Evolutionary conservation across 1,140 invertebrate species (phyloP).

Genomic region (Lysiphlebus fabarum): DNA sequence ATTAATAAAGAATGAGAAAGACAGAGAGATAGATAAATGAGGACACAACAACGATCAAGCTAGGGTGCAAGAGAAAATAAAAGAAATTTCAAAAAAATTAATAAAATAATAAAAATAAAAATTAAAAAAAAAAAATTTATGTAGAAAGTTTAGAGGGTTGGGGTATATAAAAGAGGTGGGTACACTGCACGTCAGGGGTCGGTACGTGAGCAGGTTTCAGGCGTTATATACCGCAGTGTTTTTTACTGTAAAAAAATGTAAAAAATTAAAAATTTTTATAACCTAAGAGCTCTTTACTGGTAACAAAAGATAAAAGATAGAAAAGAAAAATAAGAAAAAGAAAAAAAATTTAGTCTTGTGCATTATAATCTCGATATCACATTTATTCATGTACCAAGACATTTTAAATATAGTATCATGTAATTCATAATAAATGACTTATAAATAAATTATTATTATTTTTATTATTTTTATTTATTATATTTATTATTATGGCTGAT

Average conservation of each 20-base stretch:
- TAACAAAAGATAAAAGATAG: background rate
- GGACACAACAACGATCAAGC: too few species aligned
- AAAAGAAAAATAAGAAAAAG: constrained; percentile 8
- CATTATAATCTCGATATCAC: constrained; percentile 57
- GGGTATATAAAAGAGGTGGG: too few species aligned
- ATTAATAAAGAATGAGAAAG: too few species aligned
- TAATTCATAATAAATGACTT: constrained; percentile 58
- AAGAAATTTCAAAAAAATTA: too few species aligned
- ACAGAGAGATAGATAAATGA: too few species aligned
- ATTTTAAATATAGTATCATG: constrained; percentile 57
- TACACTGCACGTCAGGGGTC: too few species aligned
- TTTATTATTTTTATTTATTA: constrained; percentile 20
- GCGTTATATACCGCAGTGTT: constrained; percentile 15
- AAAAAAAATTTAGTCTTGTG: constrained; percentile 33
- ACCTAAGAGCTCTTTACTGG: constrained; percentile 15
- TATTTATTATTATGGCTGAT: constrained; percentile 24
- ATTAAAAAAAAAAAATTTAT: too few species aligned
- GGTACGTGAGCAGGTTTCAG: background rate
- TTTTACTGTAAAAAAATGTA: background rate
- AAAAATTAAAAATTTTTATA: constrained; percentile 20
- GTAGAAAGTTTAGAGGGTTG: too few species aligned
- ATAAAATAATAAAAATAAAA: too few species aligned
- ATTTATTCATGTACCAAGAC: constrained; percentile 53
- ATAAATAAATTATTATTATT: constrained; percentile 55
- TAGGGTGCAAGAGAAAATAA: too few species aligned